phyloP scores from a whole-genome alignment of 2,888 invertebrate genomes.

The Agapostemon virescens region DNA sequence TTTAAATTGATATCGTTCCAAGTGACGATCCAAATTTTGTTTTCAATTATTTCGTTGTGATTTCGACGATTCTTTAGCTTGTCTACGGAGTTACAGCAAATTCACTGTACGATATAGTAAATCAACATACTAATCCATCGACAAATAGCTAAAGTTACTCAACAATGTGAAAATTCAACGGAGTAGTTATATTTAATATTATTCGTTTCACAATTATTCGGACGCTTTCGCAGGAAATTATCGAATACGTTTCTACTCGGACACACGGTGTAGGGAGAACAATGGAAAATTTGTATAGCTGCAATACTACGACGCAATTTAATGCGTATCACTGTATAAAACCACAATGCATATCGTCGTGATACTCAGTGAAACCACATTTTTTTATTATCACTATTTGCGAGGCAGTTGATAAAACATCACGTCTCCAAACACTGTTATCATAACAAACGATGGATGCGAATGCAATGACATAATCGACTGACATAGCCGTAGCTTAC shows the following conservation, averaged over 20 bases:
- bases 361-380: too few relatives aligned
- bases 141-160: not conserved
- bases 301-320: not conserved
- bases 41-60: not conserved
- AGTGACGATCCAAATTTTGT: not conserved
- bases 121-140: not conserved
- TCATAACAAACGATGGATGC: not conserved
- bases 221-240: not conserved
- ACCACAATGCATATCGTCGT: not conserved
- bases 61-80: not conserved
- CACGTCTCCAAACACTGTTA: too few relatives aligned
- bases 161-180: not conserved
- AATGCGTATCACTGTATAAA: not conserved
- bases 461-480: not conserved
- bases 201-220: not conserved
- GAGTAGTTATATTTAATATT: not conserved
- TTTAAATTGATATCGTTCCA: not conserved
- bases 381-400: not conserved
- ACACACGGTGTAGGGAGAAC: not conserved
- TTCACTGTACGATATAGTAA: too few relatives aligned
- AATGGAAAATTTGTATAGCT: not conserved
- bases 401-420: not conserved
- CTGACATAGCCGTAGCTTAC: not conserved
- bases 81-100: not conserved
- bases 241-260: not conserved